Base-by-base conservation (phyloP, 92 coral and sea anemone genomes). In the Zoanthus sociatus region DNA sequence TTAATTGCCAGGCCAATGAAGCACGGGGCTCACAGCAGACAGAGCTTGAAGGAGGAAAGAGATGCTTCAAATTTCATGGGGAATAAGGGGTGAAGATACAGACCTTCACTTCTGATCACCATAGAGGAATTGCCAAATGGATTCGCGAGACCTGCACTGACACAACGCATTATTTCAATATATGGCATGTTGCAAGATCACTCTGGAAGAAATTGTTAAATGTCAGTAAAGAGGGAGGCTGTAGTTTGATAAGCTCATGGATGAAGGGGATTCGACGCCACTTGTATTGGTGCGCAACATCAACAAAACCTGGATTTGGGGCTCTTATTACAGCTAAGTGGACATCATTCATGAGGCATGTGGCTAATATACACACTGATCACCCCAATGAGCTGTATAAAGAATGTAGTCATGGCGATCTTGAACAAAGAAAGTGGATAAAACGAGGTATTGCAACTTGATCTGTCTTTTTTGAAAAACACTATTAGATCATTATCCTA, bases 331-430 rank as follows among this genome's bases (percentile, higher is more conserved):
- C 48, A 16, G 87, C 87, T 21, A 83, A 83, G 78, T 83, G 87
- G 79, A 83, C 50, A 64, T 83, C 87, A 31, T 83, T 83, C 71
- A 42, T 83, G 50, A 83, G 55, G 20, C 87, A 83, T 83, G 87
- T 83, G n/a, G 87, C 87, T 18, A 83, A 83, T 47, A 46, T 30
- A 7, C 79, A 83, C 76, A 71, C 45, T 48, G 87, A 18, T 10
- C 87, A 83, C 26, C 78, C 87, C 44, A 67, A 83, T 69, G 42
- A 31, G 18, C 17, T 83, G 30, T 83, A 37, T 69, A 8, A 33
- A 61, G 44, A 45, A 4, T 83, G 78, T 83, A 42, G 42, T 47
- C 79, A 83, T 71, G 79, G 47, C 50, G 32, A 71, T 10, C 73
- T 83, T 71, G 53, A 83, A 44, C 69, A 77, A 17, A 70, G 87